phyloP scores from a whole-genome alignment of 2,888 invertebrate genomes.

The Dendrolimus pini region DNA sequence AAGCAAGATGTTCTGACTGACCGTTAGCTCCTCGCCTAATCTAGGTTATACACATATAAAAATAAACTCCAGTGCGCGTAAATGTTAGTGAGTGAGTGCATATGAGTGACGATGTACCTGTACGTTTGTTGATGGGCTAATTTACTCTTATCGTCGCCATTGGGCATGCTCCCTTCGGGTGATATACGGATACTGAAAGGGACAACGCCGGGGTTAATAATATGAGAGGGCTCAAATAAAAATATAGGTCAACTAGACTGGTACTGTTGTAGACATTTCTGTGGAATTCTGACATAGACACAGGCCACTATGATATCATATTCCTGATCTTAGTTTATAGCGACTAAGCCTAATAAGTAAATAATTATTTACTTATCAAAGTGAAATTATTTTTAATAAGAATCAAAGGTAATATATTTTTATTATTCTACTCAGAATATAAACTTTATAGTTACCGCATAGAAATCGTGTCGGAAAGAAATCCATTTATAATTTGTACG shows the following conservation, averaged over 20 bases:
- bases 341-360: too few species aligned
- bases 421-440: too few species aligned
- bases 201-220: slow-evolving; percentile 72
- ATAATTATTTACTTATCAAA: too few species aligned
- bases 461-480: too few species aligned
- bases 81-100: slow-evolving; percentile 27
- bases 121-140: slow-evolving; percentile 85
- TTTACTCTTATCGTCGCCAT: slow-evolving; percentile 81
- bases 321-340: too few species aligned
- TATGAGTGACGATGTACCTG: slow-evolving; percentile 69
- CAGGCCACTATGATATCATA: not conserved
- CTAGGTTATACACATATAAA: not conserved
- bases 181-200: slow-evolving; percentile 79
- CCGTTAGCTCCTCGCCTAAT: too few species aligned
- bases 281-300: not conserved
- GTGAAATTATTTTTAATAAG: too few species aligned
- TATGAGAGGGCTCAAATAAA: slow-evolving; percentile 35
- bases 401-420: too few species aligned
- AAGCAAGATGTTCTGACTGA: too few species aligned
- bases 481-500: too few species aligned
- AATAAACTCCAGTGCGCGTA: slow-evolving; percentile 14
- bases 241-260: slow-evolving; percentile 12
- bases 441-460: too few species aligned
- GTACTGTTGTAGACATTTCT: not conserved
- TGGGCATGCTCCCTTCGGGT: slow-evolving; percentile 77